These are phyloP conservation scores for Ellobius talpinus DNA, from an alignment of 2,113 vertebrate species.

Conservation along the genomic window DNA sequence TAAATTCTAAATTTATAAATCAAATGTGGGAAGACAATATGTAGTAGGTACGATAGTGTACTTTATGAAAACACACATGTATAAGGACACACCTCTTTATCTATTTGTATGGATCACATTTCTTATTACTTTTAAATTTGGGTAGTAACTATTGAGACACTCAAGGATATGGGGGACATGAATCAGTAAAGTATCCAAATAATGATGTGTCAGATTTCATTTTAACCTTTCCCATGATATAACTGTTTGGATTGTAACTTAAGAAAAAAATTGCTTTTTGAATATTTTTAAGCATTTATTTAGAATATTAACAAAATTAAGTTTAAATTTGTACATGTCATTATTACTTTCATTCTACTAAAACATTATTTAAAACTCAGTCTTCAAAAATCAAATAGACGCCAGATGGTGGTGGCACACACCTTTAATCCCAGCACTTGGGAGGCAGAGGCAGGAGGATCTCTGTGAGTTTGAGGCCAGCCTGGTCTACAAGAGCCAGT, in stretches of 20 bases:
- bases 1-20: constrained; percentile 38
- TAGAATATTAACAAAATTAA: constrained; percentile 83
- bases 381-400: constrained; percentile 82
- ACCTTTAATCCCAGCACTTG: too few relatives aligned
- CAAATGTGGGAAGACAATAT: neutral
- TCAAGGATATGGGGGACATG: neutral
- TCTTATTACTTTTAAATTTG: constrained; percentile 22
- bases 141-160: neutral
- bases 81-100: neutral
- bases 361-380: constrained; percentile 82
- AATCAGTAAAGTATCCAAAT: neutral
- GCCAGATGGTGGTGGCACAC: too few relatives aligned
- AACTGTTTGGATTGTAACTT: constrained; percentile 28
- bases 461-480: too few relatives aligned
- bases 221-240: neutral
- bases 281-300: constrained; percentile 60
- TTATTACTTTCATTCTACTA: constrained; percentile 81
- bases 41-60: neutral
- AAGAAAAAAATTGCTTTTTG: neutral
- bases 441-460: too few relatives aligned
- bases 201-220: neutral
- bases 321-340: constrained; percentile 80
- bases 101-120: neutral
- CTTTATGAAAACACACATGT: neutral
- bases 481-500: too few relatives aligned